Evolutionary conservation across 1,140 invertebrate species (phyloP), one percentile per base, ranked within the genome.

Genomic region (Arctopsyche grandis): DNA sequence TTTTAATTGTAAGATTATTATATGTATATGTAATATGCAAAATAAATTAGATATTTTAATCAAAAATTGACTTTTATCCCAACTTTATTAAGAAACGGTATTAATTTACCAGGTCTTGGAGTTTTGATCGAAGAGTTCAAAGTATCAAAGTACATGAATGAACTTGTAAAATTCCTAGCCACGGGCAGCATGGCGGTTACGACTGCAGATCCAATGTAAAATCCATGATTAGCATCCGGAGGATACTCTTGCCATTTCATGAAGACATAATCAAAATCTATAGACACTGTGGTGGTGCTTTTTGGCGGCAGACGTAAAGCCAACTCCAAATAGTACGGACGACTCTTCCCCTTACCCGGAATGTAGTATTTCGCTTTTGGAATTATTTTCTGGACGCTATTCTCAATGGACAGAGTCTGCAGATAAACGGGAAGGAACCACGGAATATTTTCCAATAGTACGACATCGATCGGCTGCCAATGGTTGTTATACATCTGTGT

Each of bases 181-280:
- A 93, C 90, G 0, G 96, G 95, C 80, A 98, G 86, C 44, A 92
- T 88, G 5, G 93, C 92, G 70, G 93, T 93, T 19, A 99, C 91
- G 38, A 97, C 90, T 26, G 97, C 93, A 46, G 96, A 93, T 5
- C 94, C 94, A 85, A 98, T 91, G 84, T 98, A 98, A 89, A 98
- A 98, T 0, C 98, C 98, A 89, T 99, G 97, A 91, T 99, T 99
- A 1, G 98, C 97, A 92, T 99, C 98, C 0, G 98, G 98, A 46
- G 98, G 98, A 89, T 99, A 99, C 88, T 99, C 98, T 84, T 98
- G 96, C 97, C 98, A 99, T 87, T 98, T 99, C 0, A 99, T 89
- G 85, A 99, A 97, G 22, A 96, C 93, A 87, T 96, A 96, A 85
- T 99, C 96, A 89, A 98, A 97, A 83, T 98, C 93, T 76, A 98